A percentile compares a stretch with the other conserved stretches of the same genome.
Conservation (phyloP, 1,140 invertebrate species). For the Lasaia peninsularis region DNA sequence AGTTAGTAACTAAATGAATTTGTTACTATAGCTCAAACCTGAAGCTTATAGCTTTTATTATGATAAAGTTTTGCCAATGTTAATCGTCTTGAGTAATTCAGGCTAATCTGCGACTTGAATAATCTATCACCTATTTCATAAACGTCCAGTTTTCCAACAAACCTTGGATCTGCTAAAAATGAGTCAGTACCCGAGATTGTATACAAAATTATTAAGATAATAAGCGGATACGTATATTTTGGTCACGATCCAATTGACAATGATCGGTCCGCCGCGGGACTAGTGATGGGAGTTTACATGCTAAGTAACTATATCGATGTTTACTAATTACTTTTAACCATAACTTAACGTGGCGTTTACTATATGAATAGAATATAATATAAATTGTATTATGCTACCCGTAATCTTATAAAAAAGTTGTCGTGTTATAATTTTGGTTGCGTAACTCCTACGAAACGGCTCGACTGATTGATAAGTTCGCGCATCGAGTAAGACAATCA, state of each 20-base stretch:
- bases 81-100: constrained; percentile 3
- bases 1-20: too few relatives aligned
- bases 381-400: too few relatives aligned
- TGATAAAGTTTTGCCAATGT: neutral
- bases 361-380: too few relatives aligned
- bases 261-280: constrained; percentile 55
- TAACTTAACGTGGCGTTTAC: neutral
- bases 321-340: neutral
- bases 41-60: neutral
- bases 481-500: too few relatives aligned
- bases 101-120: too few relatives aligned
- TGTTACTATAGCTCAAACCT: too few relatives aligned
- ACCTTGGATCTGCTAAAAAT: constrained; percentile 67
- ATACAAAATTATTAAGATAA: constrained; percentile 74
- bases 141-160: constrained; percentile 32
- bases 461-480: too few relatives aligned
- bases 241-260: constrained; percentile 75
- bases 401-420: too few relatives aligned
- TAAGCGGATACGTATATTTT: constrained; percentile 74
- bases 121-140: constrained; percentile 15
- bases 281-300: constrained; percentile 30
- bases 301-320: neutral
- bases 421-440: too few relatives aligned
- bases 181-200: constrained; percentile 65
- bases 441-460: too few relatives aligned